Base-by-base conservation (phyloP, 2,888 invertebrate genomes). In the Cerceris ruficornis region DNA sequence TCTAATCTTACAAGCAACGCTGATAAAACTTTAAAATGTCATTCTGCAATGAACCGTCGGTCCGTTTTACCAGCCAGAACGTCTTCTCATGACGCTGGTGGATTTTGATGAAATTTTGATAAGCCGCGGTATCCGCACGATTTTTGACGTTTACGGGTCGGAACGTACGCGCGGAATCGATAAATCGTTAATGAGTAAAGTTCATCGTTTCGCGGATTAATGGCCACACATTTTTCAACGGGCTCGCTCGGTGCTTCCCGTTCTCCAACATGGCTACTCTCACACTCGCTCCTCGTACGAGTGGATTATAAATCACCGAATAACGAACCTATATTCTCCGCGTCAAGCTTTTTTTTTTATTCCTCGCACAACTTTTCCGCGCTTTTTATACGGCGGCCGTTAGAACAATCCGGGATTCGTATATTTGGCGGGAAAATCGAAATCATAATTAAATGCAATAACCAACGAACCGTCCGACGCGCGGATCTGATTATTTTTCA, bases 301-400 rank as follows among this genome's bases (percentile, higher is more conserved):
- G 17, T 54, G 69, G 69, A 69, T 69, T 69, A 69, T 69, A 69
- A 69, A 69, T 69, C 69, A 50, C 46, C 42, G 59, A 69, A 69
- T 60, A 60, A 59, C 39, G 54, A 49, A 69, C 59, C 52, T 43
- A 59, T n/a, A n/a, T 58, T 41, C n/a, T 14, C n/a, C 8, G 52
- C 41, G n/a, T 61, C 14, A 61, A 46, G 7, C 46, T 43, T 15
- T 14, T 28, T 46, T 60, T 9, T 57, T 28, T 17, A 11, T 39
- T 13, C 55, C n/a, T 57, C 7, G 8, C n/a, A 7, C 13, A 15
- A 39, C 15, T 50, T 50, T 50, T 50, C 50, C 50, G 2, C 50
- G 50, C 13, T n/a, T 7, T 50, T 11, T 13, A 11, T 46, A 11
- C 2, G 46, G 5, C 46, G 28, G 4, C 4, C 28, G 28, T 28